Conservation (phyloP, 2,888 invertebrate species). For the Silvanus unidentatus region DNA sequence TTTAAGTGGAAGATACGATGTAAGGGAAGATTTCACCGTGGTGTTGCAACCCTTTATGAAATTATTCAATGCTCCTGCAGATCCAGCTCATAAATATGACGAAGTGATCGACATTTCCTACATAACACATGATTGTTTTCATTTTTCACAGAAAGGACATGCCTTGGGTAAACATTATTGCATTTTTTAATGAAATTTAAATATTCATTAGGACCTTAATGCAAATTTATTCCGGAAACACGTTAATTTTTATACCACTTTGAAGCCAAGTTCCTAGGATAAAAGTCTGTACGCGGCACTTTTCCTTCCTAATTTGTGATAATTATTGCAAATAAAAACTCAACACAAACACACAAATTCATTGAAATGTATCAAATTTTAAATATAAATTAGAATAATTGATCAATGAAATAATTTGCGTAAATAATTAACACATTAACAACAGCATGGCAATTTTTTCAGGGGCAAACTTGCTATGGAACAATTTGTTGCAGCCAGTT, state of each 20-base stretch:
- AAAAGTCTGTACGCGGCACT: too few relatives aligned
- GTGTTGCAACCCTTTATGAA: constrained; percentile 68
- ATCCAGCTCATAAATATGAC: constrained; percentile 40
- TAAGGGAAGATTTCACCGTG: constrained; percentile 63
- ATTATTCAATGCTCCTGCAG: constrained; percentile 58
- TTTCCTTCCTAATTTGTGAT: too few relatives aligned
- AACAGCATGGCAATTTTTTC: too few relatives aligned
- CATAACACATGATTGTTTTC: constrained; percentile 72
- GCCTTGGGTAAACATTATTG: constrained; percentile 67
- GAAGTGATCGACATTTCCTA: constrained; percentile 63
- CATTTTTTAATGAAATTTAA: too few relatives aligned
- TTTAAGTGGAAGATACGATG: constrained; percentile 56
- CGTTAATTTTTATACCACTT: neutral
- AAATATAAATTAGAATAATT: too few relatives aligned
- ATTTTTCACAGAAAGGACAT: constrained; percentile 75
- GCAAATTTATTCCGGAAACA: neutral
- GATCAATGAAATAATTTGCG: too few relatives aligned
- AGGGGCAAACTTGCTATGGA: constrained; percentile 70
- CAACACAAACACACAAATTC: too few relatives aligned
- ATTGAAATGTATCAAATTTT: too few relatives aligned
- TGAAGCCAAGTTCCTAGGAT: too few relatives aligned
- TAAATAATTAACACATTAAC: too few relatives aligned
- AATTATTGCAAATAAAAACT: too few relatives aligned
- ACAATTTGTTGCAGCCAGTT: constrained; percentile 65
- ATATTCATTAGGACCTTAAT: too few relatives aligned